phyloP scores from a whole-genome alignment of 2,113 vertebrate species.

The Nannobrachium achirus region DNA sequence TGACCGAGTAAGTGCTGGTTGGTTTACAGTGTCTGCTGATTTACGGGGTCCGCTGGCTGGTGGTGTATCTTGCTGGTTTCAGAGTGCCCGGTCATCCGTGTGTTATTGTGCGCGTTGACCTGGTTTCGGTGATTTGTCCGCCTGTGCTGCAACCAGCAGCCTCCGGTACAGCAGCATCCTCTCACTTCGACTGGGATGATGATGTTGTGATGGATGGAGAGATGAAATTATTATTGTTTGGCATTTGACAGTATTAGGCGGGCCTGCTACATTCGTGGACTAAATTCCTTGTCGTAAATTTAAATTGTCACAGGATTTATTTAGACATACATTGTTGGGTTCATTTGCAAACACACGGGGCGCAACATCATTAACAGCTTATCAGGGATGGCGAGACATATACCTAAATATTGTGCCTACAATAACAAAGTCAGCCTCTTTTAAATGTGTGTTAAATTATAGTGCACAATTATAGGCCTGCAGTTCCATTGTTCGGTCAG shows the following conservation, averaged over 20 bases:
- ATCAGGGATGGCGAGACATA: too few species aligned
- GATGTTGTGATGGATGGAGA: slow-evolving; percentile 23
- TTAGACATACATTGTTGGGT: background rate
- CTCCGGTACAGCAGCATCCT: slow-evolving; percentile 10
- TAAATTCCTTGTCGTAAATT: too few species aligned
- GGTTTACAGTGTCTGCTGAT: too few species aligned
- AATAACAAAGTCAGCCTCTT: slow-evolving; percentile 8
- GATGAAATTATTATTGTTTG: background rate
- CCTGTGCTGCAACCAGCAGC: slow-evolving; percentile 51
- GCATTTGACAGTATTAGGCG: too few species aligned
- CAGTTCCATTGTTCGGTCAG: slow-evolving; percentile 38
- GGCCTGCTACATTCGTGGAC: too few species aligned
- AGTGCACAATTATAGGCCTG: background rate
- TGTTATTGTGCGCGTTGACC: slow-evolving; percentile 31
- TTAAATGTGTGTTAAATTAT: background rate
- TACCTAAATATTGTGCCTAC: background rate
- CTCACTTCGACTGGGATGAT: slow-evolving; percentile 3
- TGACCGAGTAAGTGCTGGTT: slow-evolving; percentile 71
- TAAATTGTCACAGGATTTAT: too few species aligned
- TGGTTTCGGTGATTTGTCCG: slow-evolving; percentile 40
- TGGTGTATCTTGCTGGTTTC: background rate
- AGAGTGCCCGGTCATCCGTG: background rate
- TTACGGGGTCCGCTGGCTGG: background rate
- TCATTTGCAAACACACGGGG: slow-evolving; percentile 24
- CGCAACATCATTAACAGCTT: slow-evolving; percentile 33